Percentiles rank a stretch among this genome's conserved stretches.
Conservation (phyloP, 2,113 vertebrate species). For the Actenoides lindsayi region DNA sequence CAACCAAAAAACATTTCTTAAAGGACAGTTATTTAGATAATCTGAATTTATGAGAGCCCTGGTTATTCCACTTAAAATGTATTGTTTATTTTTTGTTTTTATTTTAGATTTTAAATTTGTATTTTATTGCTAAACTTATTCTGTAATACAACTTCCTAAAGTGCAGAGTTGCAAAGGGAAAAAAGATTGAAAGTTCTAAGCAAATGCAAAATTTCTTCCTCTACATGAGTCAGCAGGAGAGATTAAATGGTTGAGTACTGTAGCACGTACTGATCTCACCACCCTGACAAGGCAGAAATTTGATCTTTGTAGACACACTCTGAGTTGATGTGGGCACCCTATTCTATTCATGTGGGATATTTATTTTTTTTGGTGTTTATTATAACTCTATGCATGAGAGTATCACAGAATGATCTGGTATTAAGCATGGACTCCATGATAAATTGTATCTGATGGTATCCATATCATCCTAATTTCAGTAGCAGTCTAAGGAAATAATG, state of each 20-base stretch:
- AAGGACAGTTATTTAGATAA: neutral
- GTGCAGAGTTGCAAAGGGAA: neutral
- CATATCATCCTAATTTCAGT: neutral
- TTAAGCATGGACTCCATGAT: neutral
- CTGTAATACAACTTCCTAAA: neutral
- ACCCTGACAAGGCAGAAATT: neutral
- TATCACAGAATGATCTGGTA: neutral
- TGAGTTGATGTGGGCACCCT: accelerated
- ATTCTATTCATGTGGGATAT: neutral
- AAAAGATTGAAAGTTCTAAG: neutral
- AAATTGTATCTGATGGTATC: neutral
- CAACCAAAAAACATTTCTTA: neutral
- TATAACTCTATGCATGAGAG: neutral
- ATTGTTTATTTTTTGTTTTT: neutral
- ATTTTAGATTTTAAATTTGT: neutral
- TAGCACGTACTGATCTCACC: neutral
- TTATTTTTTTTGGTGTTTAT: neutral
- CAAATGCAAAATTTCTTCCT: neutral
- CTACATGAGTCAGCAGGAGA: neutral
- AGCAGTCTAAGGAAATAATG: neutral
- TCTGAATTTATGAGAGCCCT: neutral
- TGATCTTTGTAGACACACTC: neutral
- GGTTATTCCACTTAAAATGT: neutral
- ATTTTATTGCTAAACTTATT: neutral
- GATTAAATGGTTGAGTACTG: neutral